Conservation (phyloP, 2,888 invertebrate species). For the Phalangium opilio region DNA sequence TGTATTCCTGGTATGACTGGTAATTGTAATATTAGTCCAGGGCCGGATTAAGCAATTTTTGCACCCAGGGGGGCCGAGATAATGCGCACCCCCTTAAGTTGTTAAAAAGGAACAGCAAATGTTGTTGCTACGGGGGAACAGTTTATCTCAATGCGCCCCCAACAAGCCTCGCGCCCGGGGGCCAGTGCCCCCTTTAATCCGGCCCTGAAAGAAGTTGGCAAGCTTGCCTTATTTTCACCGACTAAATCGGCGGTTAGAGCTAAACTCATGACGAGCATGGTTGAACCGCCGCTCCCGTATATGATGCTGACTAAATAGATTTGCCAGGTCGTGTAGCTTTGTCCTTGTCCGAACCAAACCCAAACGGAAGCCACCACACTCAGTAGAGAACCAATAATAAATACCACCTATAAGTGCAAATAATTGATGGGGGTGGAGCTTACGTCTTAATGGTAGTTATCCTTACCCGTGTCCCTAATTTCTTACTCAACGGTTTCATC, state of each 20-base stretch:
- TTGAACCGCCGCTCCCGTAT: conserved; percentile 66
- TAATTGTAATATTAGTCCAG: too few relatives aligned
- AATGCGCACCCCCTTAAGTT: too few relatives aligned
- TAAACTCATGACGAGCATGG: conserved; percentile 72
- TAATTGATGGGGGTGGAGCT: too few relatives aligned
- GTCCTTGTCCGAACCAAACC: conserved; percentile 40
- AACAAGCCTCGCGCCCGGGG: too few relatives aligned
- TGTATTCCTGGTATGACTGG: too few relatives aligned
- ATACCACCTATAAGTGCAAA: conserved; percentile 39
- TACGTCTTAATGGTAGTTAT: too few relatives aligned
- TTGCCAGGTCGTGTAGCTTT: conserved; percentile 26
- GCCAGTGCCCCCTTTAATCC: too few relatives aligned
- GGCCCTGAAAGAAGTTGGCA: background rate
- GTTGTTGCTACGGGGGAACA: too few relatives aligned
- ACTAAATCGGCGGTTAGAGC: conserved; percentile 80
- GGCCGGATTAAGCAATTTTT: too few relatives aligned
- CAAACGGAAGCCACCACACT: conserved; percentile 50
- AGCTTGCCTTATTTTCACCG: conserved; percentile 51
- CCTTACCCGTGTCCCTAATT: conserved; percentile 2
- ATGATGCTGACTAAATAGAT: conserved; percentile 56
- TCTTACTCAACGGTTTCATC: conserved; percentile 3
- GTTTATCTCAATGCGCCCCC: too few relatives aligned
- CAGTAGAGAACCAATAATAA: conserved; percentile 47
- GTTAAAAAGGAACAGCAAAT: too few relatives aligned
- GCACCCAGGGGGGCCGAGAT: too few relatives aligned